A percentile compares a stretch with the other conserved stretches of the same genome.
Evolutionary conservation across 1,140 invertebrate genomes (phyloP).

Genomic region (Cheumatopsyche charites): DNA sequence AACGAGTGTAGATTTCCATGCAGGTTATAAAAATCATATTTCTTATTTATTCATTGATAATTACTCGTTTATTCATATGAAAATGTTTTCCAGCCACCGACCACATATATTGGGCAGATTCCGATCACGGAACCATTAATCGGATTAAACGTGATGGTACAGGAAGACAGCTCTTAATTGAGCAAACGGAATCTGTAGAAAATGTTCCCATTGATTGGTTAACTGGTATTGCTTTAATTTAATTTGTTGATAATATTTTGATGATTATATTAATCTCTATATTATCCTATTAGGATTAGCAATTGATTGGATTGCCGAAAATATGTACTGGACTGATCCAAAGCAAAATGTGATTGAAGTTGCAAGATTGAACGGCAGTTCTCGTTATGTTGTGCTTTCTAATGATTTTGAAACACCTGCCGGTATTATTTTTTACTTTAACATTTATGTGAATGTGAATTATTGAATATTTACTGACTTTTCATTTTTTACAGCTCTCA

Average conservation of each 20-base stretch:
- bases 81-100: conserved; percentile 59
- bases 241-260: neutral
- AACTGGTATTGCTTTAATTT: conserved; percentile 57
- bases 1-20: conserved; percentile 77
- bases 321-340: conserved; percentile 91
- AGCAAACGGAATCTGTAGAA: conserved; percentile 60
- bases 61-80: conserved; percentile 8
- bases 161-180: conserved; percentile 63
- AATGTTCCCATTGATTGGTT: conserved; percentile 69
- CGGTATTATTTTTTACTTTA: conserved; percentile 29
- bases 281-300: conserved; percentile 66
- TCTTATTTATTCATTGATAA: too few species aligned
- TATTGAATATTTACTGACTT: neutral
- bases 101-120: conserved; percentile 82
- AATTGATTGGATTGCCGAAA: conserved; percentile 85
- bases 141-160: conserved; percentile 81
- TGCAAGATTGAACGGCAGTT: conserved; percentile 76
- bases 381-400: conserved; percentile 78
- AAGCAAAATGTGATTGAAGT: conserved; percentile 87
- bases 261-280: conserved; percentile 4
- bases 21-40: conserved; percentile 56
- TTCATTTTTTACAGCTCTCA: conserved; percentile 56
- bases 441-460: neutral
- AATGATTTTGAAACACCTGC: conserved; percentile 72
- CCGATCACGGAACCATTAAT: conserved; percentile 74